These are phyloP conservation scores for Calidris pugnax DNA, from an alignment of 2,113 vertebrate species.

Conservation along the genomic window DNA sequence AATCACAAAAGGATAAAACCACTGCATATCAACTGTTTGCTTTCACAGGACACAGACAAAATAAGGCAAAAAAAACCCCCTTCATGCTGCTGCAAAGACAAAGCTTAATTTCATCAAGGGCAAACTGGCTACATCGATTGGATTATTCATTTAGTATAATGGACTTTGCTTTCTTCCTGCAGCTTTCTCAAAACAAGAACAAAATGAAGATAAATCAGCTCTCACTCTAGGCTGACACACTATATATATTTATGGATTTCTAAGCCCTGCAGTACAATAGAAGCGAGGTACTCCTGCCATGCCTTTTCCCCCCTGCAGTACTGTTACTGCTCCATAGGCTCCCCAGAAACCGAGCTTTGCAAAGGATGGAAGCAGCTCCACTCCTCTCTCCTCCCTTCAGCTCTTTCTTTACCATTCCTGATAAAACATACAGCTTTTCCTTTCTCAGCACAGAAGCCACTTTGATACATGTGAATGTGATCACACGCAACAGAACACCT, in stretches of 20 bases:
- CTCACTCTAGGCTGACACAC: conserved; percentile 25
- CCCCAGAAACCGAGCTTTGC: background rate
- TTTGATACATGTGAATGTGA: background rate
- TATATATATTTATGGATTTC: conserved; percentile 19
- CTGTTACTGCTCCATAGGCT: background rate
- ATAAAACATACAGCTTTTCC: background rate
- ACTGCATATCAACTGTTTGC: background rate
- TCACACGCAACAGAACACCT: fast-evolving
- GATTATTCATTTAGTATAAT: conserved; percentile 64
- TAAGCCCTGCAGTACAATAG: background rate
- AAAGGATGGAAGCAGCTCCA: background rate
- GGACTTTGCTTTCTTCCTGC: conserved; percentile 55
- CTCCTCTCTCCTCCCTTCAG: background rate
- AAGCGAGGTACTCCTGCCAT: background rate
- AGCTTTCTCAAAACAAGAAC: conserved; percentile 40
- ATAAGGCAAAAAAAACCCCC: background rate
- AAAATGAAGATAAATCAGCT: conserved; percentile 56
- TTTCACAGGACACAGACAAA: background rate
- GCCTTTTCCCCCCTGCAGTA: background rate
- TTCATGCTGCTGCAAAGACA: conserved; percentile 10
- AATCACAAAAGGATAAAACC: background rate
- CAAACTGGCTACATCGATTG: conserved; percentile 55
- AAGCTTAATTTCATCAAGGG: conserved; percentile 63
- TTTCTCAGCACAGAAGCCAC: background rate
- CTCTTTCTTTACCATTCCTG: background rate